Evolutionary conservation across 1,140 invertebrate genomes (phyloP), one percentile per base, ranked within the genome.

Genomic region (Pararge aegeria): DNA sequence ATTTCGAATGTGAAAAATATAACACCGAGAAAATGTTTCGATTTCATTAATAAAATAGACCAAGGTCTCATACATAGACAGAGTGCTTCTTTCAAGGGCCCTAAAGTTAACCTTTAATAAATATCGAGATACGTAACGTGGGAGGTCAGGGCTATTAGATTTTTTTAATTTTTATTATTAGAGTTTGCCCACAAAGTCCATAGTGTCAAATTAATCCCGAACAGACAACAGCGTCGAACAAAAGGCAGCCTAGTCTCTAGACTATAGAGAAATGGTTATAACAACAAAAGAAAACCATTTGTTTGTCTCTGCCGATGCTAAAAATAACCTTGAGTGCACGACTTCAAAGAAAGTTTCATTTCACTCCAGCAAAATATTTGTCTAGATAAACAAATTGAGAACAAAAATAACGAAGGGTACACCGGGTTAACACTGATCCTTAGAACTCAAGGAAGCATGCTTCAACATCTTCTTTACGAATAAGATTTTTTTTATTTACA

Each of bases 271-370:
- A 20, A 46, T 46, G 42, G 42, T 46, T 21, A 20, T 20, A 20
- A 46, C 16, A 46, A 46, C 42, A 46, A 46, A 46, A 20, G 24
- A 49, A 49, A 46, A 20, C 18, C 46, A 49, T 27, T 49, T 49
- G 46, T 49, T 29, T 29, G 46, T 49, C 13, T 49, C 21, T 16
- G 24, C 20, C 46, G 19, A 46, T 46, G 42, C 38, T 40, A 20
- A 29, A 24, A 49, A 49, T 15, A 29, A 29, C 24, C 46, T 49
- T 29, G 16, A 49, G 46, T 3, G 21, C 42, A 21, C 19, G 42
- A 12, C 20, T 18, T 46, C 44, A 21, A 46, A 20, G 44, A 16
- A 42, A 20, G 18, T 24, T 46, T 24, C 40, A 20, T 44, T 20
- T 44, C 15, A 21, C 3, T 46, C 19, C 0, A 5, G 15, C 12